These are phyloP conservation scores for Melanotaenia maccullochi DNA, from an alignment of 2,797 vertebrate genomes.

Conservation along the genomic window DNA sequence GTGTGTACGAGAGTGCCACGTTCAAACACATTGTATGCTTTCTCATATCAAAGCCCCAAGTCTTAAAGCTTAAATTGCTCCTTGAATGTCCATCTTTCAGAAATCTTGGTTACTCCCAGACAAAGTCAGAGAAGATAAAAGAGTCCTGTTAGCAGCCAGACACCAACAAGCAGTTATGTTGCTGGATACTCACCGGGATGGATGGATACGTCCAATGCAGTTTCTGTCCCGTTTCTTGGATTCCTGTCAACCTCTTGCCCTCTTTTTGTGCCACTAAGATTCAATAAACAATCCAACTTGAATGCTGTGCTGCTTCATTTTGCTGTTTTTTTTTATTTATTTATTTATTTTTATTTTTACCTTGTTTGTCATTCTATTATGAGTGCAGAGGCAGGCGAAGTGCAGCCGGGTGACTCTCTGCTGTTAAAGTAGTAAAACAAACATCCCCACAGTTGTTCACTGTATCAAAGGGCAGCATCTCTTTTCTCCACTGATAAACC, in stretches of 20 bases:
- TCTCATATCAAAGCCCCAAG: conserved; percentile 25
- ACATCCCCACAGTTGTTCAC: conserved; percentile 38
- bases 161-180: conserved; percentile 62
- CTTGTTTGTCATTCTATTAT: conserved; percentile 43
- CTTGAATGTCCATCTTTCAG: conserved; percentile 43
- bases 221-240: conserved; percentile 30
- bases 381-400: conserved; percentile 1
- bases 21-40: conserved; percentile 30
- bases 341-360: not conserved
- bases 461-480: conserved; percentile 66
- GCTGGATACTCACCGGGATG: conserved; percentile 50
- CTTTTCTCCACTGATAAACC: conserved; percentile 46
- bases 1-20: not conserved
- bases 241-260: conserved; percentile 4
- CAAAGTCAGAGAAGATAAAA: conserved; percentile 69
- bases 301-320: not conserved
- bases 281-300: conserved; percentile 9
- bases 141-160: conserved; percentile 53
- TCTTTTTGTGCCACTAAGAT: conserved; percentile 17
- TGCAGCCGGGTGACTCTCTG: conserved; percentile 37
- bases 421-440: conserved; percentile 60
- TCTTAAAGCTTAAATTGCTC: conserved; percentile 52
- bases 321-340: conserved; percentile 22
- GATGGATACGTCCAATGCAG: conserved; percentile 67
- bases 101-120: conserved; percentile 62